Conservation (phyloP, 53 echinoderm and acorn worm genomes). For the Henricia sp. region DNA sequence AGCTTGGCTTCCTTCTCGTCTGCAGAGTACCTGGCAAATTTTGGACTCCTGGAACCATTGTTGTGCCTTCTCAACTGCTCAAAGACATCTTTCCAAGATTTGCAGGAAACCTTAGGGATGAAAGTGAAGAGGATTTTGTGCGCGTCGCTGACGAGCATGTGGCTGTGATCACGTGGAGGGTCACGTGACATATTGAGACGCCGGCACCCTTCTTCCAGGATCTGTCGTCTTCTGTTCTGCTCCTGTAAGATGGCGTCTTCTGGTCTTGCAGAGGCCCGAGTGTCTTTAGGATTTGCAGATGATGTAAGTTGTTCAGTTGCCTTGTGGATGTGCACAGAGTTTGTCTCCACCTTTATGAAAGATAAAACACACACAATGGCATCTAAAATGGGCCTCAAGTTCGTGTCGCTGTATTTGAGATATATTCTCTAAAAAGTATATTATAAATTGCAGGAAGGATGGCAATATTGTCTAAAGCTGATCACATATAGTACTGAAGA, state of each 20-base stretch:
- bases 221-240: slow-evolving; percentile 21
- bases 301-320: no score
- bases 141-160: slow-evolving; percentile 71
- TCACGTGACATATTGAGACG: slow-evolving; percentile 11
- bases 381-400: no score
- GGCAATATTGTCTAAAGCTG: no score
- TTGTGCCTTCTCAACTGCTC: neutral
- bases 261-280: slow-evolving; percentile 19
- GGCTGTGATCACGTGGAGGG: neutral
- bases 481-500: no score
- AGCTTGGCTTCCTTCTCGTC: slow-evolving; percentile 42
- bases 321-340: no score
- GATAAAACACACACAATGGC: no score
- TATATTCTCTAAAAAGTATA: no score
- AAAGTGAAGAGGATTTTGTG: slow-evolving; percentile 71
- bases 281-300: no score
- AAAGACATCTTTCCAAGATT: slow-evolving; percentile 65
- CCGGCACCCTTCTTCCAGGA: slow-evolving; percentile 15
- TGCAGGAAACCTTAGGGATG: slow-evolving; percentile 78
- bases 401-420: no score
- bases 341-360: no score
- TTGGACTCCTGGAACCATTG: neutral
- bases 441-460: no score
- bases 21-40: neutral
- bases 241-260: slow-evolving; percentile 21